Evolutionary conservation across 2,888 invertebrate genomes (phyloP).

Genomic region (Drosophila kanekoi): DNA sequence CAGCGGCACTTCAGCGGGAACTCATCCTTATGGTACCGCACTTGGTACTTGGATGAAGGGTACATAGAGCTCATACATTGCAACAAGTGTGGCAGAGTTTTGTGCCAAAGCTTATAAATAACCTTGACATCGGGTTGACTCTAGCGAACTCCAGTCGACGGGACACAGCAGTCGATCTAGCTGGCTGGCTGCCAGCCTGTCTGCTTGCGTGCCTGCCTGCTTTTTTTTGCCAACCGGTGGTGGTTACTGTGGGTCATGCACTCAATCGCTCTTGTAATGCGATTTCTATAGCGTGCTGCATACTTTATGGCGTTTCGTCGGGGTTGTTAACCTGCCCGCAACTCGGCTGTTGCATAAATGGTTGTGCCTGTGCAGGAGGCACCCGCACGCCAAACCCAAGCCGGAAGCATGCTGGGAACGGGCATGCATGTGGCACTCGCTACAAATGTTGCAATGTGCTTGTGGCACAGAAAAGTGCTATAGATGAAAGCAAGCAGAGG

Average conservation of each 20-base stretch:
- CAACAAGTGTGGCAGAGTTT: constrained; percentile 59
- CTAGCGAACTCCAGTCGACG: constrained; percentile 18
- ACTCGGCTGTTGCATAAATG: constrained; percentile 51
- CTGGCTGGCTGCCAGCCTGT: background rate
- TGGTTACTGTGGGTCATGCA: constrained; percentile 59
- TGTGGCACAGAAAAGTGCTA: background rate
- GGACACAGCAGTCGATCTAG: constrained; percentile 4
- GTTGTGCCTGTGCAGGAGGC: constrained; percentile 13
- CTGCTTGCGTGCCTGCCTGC: background rate
- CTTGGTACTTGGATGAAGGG: constrained; percentile 16
- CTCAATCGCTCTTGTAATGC: constrained; percentile 69
- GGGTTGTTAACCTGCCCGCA: constrained; percentile 68
- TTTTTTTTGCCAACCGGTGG: background rate
- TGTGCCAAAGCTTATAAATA: constrained; percentile 50
- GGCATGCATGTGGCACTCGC: background rate
- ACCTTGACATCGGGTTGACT: constrained; percentile 65
- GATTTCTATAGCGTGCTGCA: constrained; percentile 71
- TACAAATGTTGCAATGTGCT: constrained; percentile 1
- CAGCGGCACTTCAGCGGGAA: constrained; percentile 14
- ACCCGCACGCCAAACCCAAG: background rate
- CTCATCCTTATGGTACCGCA: constrained; percentile 44
- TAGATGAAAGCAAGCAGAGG: constrained; percentile 1
- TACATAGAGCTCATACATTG: constrained; percentile 15
- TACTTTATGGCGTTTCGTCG: constrained; percentile 58
- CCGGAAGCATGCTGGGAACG: background rate